Evolutionary conservation across 2,797 vertebrate species (phyloP).

Genomic region (Enteromius trimaculatus): DNA sequence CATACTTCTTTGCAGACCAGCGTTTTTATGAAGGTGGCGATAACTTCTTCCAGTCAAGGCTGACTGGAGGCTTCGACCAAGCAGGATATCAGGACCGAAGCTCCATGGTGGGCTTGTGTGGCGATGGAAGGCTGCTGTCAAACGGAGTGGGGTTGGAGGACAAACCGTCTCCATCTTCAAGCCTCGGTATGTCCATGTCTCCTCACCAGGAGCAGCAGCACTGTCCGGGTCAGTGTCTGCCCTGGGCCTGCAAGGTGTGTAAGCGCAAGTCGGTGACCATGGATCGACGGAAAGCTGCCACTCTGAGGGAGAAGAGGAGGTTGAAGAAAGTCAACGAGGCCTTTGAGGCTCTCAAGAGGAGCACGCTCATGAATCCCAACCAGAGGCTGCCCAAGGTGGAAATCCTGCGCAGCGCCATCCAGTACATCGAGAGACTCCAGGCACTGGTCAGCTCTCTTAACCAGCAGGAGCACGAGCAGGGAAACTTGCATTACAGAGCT

Average conservation of each 20-base stretch:
- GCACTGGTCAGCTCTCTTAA: constrained; percentile 95
- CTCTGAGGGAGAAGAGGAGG: constrained; percentile 91
- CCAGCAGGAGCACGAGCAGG: constrained; percentile 91
- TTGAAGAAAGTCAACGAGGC: constrained; percentile 98
- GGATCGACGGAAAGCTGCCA: constrained; percentile 92
- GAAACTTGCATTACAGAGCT: constrained; percentile 79
- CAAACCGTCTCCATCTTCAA: constrained; percentile 83
- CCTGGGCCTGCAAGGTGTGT: constrained; percentile 96
- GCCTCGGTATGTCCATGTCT: constrained; percentile 68
- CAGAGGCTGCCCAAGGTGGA: constrained; percentile 98
- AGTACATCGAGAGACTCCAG: constrained; percentile 97
- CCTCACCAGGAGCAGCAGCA: constrained; percentile 85
- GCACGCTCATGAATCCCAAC: constrained; percentile 97
- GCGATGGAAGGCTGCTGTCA: constrained; percentile 73
- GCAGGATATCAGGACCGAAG: constrained; percentile 84
- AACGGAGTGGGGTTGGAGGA: constrained; percentile 80
- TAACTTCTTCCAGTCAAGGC: constrained; percentile 87
- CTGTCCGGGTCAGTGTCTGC: constrained; percentile 94
- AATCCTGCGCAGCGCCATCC: constrained; percentile 97
- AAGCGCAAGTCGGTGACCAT: constrained; percentile 94
- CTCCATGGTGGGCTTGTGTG: constrained; percentile 83
- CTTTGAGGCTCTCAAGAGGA: constrained; percentile 95
- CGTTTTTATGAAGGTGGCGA: constrained; percentile 96
- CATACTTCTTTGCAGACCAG: constrained; percentile 95
- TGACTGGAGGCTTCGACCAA: constrained; percentile 85